A percentile compares a stretch with the other conserved stretches of the same genome.
Evolutionary conservation across 2,113 vertebrate species (phyloP).

Genomic region (Myotis davidii): DNA sequence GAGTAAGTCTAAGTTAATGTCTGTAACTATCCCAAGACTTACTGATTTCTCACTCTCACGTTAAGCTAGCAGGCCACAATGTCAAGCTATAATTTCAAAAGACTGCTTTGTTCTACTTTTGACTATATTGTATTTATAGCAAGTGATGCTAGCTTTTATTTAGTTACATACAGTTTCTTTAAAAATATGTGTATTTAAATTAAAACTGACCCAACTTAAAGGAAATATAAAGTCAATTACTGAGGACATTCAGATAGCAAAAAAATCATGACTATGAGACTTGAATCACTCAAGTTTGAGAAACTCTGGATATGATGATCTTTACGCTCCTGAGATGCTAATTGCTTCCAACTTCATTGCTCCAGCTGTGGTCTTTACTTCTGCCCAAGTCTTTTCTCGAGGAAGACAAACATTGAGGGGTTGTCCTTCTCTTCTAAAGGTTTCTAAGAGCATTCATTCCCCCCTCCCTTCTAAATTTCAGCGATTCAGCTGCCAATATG

Average conservation of each 20-base stretch:
- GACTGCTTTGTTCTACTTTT: neutral
- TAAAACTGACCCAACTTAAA: neutral
- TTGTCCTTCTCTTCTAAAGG: neutral
- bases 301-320: neutral
- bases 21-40: neutral
- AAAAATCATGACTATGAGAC: neutral
- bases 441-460: neutral
- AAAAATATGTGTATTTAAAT: neutral
- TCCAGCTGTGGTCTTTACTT: neutral
- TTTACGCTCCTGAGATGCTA: neutral
- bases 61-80: neutral
- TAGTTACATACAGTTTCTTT: neutral
- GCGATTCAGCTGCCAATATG: neutral
- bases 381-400: neutral
- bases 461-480: neutral
- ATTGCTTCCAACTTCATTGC: neutral
- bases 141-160: neutral
- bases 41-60: neutral
- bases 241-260: neutral
- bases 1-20: neutral
- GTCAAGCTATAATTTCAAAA: neutral
- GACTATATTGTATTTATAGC: neutral
- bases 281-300: neutral
- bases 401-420: neutral
- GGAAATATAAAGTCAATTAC: constrained; percentile 18